Conservation (phyloP, 2,113 vertebrate species). For the Eulemur macaco region DNA sequence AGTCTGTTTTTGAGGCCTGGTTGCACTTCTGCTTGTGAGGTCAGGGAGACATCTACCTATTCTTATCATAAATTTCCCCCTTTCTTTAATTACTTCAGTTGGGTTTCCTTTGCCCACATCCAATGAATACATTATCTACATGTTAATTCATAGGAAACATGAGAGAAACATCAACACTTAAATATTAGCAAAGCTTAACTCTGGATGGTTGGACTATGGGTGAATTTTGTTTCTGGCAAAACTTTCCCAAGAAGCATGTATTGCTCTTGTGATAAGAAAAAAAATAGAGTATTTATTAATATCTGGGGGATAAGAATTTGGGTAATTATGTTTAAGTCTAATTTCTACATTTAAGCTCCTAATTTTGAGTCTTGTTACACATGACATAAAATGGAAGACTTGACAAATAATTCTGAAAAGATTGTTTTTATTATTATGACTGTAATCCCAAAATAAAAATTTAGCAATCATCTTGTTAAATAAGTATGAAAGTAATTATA, state of each 20-base stretch:
- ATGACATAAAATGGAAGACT: background rate
- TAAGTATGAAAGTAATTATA: conserved; percentile 19
- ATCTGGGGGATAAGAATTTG: background rate
- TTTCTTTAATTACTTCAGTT: conserved; percentile 36
- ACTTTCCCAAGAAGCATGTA: background rate
- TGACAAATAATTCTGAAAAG: conserved; percentile 46
- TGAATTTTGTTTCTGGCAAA: conserved; percentile 31
- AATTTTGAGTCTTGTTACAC: background rate
- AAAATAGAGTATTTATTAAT: background rate
- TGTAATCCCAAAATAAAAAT: conserved; percentile 32
- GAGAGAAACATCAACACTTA: background rate
- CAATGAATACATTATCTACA: conserved; percentile 14
- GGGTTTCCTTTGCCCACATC: background rate
- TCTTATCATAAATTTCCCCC: background rate
- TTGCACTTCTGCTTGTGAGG: background rate
- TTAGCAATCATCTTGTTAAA: conserved; percentile 3
- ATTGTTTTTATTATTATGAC: conserved; percentile 15
- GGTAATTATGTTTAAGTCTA: background rate
- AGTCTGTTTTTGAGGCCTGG: background rate
- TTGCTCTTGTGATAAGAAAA: background rate
- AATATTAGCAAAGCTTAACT: conserved; percentile 36
- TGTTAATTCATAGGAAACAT: conserved; percentile 33
- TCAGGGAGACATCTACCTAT: background rate
- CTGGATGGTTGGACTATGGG: background rate
- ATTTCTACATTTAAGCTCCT: conserved; percentile 9